Conservation (phyloP, 1,140 invertebrate genomes). For the Gerris buenoi region DNA sequence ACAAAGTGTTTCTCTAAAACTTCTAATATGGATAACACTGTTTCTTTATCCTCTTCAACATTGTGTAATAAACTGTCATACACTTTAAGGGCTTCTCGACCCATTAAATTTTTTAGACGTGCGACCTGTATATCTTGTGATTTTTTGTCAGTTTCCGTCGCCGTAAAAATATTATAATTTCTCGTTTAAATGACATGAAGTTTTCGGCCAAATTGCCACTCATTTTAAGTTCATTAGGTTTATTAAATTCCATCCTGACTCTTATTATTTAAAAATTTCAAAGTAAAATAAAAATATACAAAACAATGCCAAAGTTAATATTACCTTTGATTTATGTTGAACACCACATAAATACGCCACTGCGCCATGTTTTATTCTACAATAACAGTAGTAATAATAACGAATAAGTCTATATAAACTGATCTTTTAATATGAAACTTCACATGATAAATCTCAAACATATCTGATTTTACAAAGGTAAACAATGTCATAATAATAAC, state of each 20-base stretch:
- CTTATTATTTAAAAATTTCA: too few species aligned
- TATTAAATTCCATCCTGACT: not conserved
- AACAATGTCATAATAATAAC: too few species aligned
- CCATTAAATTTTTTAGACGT: not conserved
- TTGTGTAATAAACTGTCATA: not conserved
- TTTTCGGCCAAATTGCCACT: not conserved
- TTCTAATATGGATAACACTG: not conserved
- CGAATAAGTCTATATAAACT: too few species aligned
- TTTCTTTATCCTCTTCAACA: not conserved
- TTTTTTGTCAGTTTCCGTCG: not conserved
- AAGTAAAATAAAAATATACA: too few species aligned
- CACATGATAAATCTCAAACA: too few species aligned
- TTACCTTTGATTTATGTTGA: too few species aligned
- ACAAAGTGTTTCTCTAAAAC: not conserved
- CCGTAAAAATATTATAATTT: not conserved
- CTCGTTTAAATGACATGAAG: not conserved
- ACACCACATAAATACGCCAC: too few species aligned
- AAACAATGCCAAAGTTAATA: too few species aligned
- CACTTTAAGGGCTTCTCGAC: not conserved
- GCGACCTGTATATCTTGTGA: not conserved
- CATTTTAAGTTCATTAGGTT: not conserved
- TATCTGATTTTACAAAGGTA: too few species aligned
- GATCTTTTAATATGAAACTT: too few species aligned
- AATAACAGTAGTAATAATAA: too few species aligned
- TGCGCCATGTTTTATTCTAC: too few species aligned